Evolutionary conservation across 2,888 invertebrate genomes (phyloP).

Genomic region (Drosophila ustulata): DNA sequence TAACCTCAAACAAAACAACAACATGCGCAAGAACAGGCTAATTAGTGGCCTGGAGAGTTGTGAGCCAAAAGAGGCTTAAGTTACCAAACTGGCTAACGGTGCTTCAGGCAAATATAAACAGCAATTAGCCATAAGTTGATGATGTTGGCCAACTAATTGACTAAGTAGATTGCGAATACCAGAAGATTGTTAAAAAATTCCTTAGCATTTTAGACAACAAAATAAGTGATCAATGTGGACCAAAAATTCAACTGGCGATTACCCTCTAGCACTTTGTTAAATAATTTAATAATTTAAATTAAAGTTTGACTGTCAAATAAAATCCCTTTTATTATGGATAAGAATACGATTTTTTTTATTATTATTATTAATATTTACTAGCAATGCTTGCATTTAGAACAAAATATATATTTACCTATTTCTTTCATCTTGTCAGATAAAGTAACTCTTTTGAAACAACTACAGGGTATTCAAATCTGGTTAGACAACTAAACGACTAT

Average conservation of each 20-base stretch:
- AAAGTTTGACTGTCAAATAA: background rate
- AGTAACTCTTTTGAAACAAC: background rate
- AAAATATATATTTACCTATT: background rate
- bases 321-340: background rate
- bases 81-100: slow-evolving; percentile 39
- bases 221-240: background rate
- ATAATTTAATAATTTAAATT: background rate
- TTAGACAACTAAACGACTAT: slow-evolving; percentile 10
- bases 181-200: slow-evolving; percentile 47
- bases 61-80: slow-evolving; percentile 32
- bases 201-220: slow-evolving; percentile 34
- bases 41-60: slow-evolving; percentile 34
- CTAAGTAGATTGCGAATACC: slow-evolving; percentile 37
- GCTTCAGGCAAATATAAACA: slow-evolving; percentile 54
- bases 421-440: background rate
- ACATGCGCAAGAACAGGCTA: slow-evolving; percentile 17
- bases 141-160: slow-evolving; percentile 52
- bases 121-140: slow-evolving; percentile 57
- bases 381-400: no score
- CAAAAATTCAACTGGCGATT: background rate
- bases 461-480: slow-evolving; percentile 25
- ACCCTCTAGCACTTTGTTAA: background rate
- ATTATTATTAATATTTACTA: no score
- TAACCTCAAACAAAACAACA: slow-evolving; percentile 9
- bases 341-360: no score